Evolutionary conservation across 2,113 vertebrate genomes (phyloP).

Genomic region (Octodon degus): DNA sequence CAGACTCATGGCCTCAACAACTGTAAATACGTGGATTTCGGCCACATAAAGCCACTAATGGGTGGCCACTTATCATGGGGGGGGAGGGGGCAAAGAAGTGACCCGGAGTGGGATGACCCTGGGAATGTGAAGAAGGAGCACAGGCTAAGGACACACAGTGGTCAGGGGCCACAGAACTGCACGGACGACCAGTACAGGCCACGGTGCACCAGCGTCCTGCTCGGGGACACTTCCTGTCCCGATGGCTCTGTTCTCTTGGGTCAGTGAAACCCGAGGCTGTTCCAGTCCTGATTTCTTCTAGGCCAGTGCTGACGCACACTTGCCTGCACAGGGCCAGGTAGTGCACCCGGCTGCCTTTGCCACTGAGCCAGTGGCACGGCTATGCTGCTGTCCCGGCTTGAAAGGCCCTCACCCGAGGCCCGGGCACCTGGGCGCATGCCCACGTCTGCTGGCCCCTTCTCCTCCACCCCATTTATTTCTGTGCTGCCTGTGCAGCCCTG

Average conservation of each 20-base stretch:
- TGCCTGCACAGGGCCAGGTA: background rate
- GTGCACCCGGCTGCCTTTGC: background rate
- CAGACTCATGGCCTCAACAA: background rate
- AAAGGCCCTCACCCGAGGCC: background rate
- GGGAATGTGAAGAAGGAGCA: background rate
- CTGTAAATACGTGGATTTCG: background rate
- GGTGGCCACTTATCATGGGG: background rate
- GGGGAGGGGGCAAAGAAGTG: background rate
- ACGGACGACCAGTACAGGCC: background rate
- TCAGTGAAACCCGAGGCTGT: background rate
- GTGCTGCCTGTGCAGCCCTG: background rate
- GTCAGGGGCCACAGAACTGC: background rate
- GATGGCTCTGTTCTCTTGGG: background rate
- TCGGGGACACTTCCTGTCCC: background rate
- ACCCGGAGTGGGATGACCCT: background rate
- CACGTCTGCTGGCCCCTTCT: background rate
- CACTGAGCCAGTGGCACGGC: too few relatives aligned
- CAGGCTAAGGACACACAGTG: background rate
- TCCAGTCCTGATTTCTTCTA: background rate
- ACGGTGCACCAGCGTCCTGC: rapidly evolving
- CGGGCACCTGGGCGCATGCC: background rate
- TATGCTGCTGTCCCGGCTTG: rapidly evolving
- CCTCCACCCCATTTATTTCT: background rate
- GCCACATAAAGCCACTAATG: background rate
- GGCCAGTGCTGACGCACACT: background rate